A percentile compares a stretch with the other conserved stretches of the same genome.
These are phyloP conservation scores for Typhlomys cinereus DNA, from an alignment of 2,113 vertebrate species.

Conservation along the genomic window DNA sequence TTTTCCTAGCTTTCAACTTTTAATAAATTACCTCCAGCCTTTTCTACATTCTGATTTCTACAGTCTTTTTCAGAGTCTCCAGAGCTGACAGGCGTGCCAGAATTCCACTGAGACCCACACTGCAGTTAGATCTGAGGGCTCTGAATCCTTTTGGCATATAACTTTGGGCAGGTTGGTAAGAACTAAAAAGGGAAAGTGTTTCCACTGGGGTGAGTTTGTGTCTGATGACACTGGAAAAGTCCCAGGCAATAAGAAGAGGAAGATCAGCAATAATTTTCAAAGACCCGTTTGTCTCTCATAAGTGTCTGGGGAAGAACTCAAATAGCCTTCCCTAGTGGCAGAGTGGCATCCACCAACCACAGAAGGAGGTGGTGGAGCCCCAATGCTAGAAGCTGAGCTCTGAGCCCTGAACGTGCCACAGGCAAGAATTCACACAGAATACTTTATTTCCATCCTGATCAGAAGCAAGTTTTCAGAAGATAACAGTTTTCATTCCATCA, in stretches of 20 bases:
- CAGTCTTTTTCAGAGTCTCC: slow-evolving; percentile 1
- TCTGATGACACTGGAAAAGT: slow-evolving; percentile 29
- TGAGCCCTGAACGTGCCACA: accelerated
- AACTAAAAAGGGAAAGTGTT: slow-evolving; percentile 18
- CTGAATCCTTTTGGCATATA: background rate
- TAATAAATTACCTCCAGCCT: background rate
- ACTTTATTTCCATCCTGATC: background rate
- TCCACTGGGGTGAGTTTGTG: background rate
- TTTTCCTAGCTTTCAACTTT: background rate
- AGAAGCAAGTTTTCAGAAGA: too few relatives aligned
- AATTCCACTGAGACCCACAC: slow-evolving; percentile 7
- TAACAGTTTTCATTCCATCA: background rate
- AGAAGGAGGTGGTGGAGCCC: background rate
- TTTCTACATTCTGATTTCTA: background rate
- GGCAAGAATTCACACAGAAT: accelerated
- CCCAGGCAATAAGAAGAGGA: background rate
- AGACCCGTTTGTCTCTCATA: background rate
- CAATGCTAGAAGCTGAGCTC: accelerated
- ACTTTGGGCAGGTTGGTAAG: slow-evolving; percentile 18
- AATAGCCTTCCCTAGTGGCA: background rate
- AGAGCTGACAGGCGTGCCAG: background rate
- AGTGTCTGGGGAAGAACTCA: background rate
- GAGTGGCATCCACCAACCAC: background rate
- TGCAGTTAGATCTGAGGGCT: slow-evolving; percentile 10
- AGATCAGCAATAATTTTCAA: background rate